Evolutionary conservation across 1,140 invertebrate genomes (phyloP), one percentile per base, ranked within the genome.

Genomic region (Sipha flava): DNA sequence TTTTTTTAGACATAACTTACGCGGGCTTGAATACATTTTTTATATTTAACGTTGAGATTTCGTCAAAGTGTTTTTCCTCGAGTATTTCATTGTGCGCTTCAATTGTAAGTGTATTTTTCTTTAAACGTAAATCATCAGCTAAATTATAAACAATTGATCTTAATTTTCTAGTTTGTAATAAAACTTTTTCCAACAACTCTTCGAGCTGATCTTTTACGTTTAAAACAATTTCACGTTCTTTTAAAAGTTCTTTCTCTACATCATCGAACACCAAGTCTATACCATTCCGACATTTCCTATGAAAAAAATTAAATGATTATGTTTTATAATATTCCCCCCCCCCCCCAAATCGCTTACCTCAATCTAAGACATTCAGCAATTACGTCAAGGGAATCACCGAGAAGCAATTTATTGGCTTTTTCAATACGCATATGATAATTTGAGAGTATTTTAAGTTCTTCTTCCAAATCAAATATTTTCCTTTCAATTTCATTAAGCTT

Each of bases 401-500:
- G 6, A 26, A 77, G 52, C 3, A 16, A 54, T 26, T 57, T 54
- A 12, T 77, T 77, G 34, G 73, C 34, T 3, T 77, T 77, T 43
- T 77, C 34, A 3, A 77, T 77, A 21, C 73, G 73, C n/a, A 12
- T 18, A 7, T 77, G 34, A 26, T 77, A 77, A 3, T 12, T 21
- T 12, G 43, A 57, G 0, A 77, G 52, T 52, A 89, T 89, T 84
- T 94, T 92, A 54, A 92, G 87, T 86, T 95, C 92, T 43, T 89
- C 86, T 66, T 89, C 88, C n/a, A 93, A 86, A 47, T 92, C 90
- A 84, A 91, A 91, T 80, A 94, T 90, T 84, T 93, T 91, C 4
- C 88, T 86, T 83, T 92, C 88, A n/a, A 96, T 85, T 84, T 96
- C 94, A 14, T 89, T 87, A 83, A 90, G 92, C 82, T 91, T 91